Conservation (phyloP, 53 echinoderm and acorn worm species). For the Actinopyga echinites region DNA sequence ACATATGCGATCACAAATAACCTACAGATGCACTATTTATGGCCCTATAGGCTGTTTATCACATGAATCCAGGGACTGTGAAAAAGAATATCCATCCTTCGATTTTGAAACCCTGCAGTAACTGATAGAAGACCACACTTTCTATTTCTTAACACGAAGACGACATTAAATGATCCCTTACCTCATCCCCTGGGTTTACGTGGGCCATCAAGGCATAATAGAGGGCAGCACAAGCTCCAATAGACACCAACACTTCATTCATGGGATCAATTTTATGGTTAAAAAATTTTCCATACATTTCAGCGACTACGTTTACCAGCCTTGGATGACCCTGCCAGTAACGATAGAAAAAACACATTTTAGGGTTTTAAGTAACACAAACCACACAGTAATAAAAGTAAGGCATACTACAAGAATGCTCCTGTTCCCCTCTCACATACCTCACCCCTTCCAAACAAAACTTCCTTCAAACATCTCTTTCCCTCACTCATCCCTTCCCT, state of each 20-base stretch:
- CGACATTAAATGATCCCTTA: slow-evolving; percentile 18
- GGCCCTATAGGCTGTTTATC: too few relatives aligned
- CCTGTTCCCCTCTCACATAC: background rate
- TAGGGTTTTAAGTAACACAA: too few relatives aligned
- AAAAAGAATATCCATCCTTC: too few relatives aligned
- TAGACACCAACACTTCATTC: slow-evolving; percentile 73
- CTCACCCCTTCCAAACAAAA: background rate
- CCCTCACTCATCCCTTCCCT: background rate
- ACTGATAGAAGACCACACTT: background rate
- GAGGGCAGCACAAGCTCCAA: slow-evolving; percentile 89
- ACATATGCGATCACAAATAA: too few relatives aligned
- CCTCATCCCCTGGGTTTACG: slow-evolving; percentile 93
- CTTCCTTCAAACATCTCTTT: background rate
- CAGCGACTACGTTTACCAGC: slow-evolving; percentile 83
- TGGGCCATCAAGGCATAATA: slow-evolving; percentile 81
- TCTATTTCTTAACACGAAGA: background rate
- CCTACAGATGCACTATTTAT: too few relatives aligned
- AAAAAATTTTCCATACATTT: slow-evolving; percentile 72
- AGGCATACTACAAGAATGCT: background rate
- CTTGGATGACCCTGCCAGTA: slow-evolving; percentile 75
- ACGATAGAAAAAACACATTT: too few relatives aligned
- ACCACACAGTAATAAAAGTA: background rate
- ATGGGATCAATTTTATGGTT: slow-evolving; percentile 72
- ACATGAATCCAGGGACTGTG: too few relatives aligned
- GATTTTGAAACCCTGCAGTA: too few relatives aligned